These are phyloP conservation scores for Drosophila repleta DNA, from an alignment of 1,140 invertebrate genomes.

Conservation along the genomic window DNA sequence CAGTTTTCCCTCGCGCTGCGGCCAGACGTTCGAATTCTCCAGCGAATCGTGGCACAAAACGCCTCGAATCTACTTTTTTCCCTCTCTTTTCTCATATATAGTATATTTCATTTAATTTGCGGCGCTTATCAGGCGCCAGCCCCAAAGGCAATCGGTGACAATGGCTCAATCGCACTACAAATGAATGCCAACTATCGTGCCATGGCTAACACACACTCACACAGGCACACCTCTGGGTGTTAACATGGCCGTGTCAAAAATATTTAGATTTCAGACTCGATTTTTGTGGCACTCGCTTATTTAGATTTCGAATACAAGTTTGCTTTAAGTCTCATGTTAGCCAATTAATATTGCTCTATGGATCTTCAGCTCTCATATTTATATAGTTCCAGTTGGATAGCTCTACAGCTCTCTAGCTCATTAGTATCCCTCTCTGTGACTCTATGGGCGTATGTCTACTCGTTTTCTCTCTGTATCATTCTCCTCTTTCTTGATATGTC, in stretches of 20 bases:
- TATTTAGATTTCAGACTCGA: neutral
- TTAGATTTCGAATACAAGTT: neutral
- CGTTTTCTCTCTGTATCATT: too few species aligned
- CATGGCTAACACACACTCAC: conserved; percentile 11
- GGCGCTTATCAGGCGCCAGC: conserved; percentile 78
- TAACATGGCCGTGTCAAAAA: neutral
- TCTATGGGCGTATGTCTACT: too few species aligned
- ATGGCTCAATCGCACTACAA: conserved; percentile 71
- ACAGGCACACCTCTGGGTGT: neutral
- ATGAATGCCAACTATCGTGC: conserved; percentile 33
- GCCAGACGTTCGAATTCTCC: conserved; percentile 40
- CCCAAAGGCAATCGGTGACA: conserved; percentile 67
- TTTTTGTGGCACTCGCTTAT: neutral
- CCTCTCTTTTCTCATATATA: conserved; percentile 22
- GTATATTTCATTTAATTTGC: conserved; percentile 78
- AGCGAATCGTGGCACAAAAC: conserved; percentile 34
- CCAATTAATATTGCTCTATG: too few species aligned
- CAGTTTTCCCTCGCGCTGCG: conserved; percentile 13
- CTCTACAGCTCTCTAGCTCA: too few species aligned
- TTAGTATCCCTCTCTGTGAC: neutral
- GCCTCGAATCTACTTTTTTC: conserved; percentile 11
- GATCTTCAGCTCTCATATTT: too few species aligned
- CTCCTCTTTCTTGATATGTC: too few species aligned
- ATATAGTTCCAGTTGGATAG: too few species aligned
- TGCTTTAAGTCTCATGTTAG: too few species aligned